Evolutionary conservation across 1,140 invertebrate genomes (phyloP).

Genomic region (Branchinecta lynchi): DNA sequence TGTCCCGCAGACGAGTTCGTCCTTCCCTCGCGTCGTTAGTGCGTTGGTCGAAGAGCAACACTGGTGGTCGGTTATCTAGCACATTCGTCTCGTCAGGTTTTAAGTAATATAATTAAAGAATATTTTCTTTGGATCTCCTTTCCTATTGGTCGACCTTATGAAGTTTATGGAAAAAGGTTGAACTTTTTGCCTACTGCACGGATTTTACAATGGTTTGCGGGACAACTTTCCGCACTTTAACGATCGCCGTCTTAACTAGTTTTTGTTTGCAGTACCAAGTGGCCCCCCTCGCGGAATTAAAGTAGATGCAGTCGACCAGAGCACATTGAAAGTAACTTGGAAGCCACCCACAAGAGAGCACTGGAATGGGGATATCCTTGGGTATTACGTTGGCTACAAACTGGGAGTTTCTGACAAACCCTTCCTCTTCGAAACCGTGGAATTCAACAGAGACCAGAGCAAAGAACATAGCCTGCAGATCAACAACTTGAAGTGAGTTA

Average conservation of each 20-base stretch:
- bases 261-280: constrained; percentile 32
- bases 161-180: no score
- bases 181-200: no score
- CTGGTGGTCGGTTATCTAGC: no score
- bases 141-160: no score
- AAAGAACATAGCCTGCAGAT: constrained; percentile 68
- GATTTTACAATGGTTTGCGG: no score
- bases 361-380: constrained; percentile 75
- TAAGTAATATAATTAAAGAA: no score
- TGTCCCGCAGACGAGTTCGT: no score
- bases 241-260: neutral
- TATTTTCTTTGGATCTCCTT: no score
- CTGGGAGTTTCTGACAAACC: constrained; percentile 73
- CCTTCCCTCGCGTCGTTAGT: no score
- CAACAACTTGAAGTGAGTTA: constrained; percentile 48
- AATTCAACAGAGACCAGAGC: constrained; percentile 75
- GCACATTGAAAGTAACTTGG: constrained; percentile 81
- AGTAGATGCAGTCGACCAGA: constrained; percentile 79
- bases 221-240: no score
- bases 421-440: constrained; percentile 79
- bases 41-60: no score
- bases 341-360: constrained; percentile 72
- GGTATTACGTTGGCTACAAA: constrained; percentile 59
- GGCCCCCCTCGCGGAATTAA: constrained; percentile 45
- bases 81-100: no score